phyloP scores from a whole-genome alignment of 2,113 vertebrate genomes.

The Phalacrocorax brasilianus region DNA sequence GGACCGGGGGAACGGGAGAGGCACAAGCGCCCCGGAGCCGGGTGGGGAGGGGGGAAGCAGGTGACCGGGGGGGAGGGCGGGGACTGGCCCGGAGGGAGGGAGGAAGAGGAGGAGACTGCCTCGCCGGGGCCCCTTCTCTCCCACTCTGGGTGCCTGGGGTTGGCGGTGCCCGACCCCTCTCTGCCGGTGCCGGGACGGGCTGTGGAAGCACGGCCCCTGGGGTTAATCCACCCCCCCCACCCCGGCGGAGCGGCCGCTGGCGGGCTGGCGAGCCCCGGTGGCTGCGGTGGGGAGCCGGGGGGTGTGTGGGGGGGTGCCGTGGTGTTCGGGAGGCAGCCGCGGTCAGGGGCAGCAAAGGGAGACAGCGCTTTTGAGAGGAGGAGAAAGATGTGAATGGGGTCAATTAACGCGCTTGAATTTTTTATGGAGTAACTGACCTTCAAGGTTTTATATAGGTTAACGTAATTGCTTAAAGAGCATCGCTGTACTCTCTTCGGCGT shows the following conservation, averaged over 20 bases:
- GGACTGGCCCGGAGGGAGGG: background rate
- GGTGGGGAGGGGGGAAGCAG: too few relatives aligned
- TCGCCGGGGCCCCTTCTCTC: background rate
- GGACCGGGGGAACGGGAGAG: too few relatives aligned
- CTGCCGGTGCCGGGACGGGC: too few relatives aligned
- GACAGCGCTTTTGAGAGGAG: accelerated
- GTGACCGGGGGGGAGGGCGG: too few relatives aligned
- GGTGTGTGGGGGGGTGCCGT: background rate
- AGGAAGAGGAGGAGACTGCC: background rate
- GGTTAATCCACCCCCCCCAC: accelerated
- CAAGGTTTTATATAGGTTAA: background rate
- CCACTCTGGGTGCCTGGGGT: accelerated
- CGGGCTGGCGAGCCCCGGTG: background rate
- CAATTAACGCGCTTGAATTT: background rate
- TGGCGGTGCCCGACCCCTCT: too few relatives aligned
- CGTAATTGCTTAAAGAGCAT: background rate
- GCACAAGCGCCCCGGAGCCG: too few relatives aligned
- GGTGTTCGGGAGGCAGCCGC: background rate
- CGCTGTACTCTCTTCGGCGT: too few relatives aligned
- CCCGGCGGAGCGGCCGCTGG: background rate
- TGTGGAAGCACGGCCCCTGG: background rate
- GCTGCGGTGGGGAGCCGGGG: background rate
- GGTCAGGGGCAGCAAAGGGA: background rate
- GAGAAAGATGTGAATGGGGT: background rate
- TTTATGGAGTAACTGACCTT: background rate